Evolutionary conservation across 2,797 vertebrate genomes (phyloP), one percentile per base, ranked within the genome.

Genomic region (Pangasius larnaudii): DNA sequence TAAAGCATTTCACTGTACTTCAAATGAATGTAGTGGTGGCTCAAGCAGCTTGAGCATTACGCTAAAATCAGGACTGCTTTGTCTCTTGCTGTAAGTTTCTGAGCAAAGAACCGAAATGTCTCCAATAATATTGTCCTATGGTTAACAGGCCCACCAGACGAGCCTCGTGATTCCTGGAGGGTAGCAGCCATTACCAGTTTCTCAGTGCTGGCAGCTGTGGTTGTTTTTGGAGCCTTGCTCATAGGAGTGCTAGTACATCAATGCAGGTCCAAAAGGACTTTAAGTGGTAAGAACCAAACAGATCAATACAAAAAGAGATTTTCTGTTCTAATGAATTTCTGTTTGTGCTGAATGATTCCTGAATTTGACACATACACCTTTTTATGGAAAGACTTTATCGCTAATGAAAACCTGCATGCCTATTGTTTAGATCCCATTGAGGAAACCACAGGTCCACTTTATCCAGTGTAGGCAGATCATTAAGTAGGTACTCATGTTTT

Each of bases 401-500:
- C 67, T 89, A 74, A 87, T 63, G 11, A 69, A 58, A 90, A 19
- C 67, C 85, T 59, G 89, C 84, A n/a, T 88, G 16, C 81, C 9
- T 75, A 86, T 67, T 2, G 85, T 86, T 56, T 94, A 97, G 96
- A 96, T 92, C 96, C 96, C 22, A 96, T 97, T 42, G 96, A 97
- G 88, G 96, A 97, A 91, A 97, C 96, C 0, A 95, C 96, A 7
- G 96, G 96, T 92, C 96, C 96, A 75, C 96, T 96, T 91, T 97
- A 96, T 94, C 95, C 95, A 92, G 95, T 95, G 88, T 97, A 95
- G 94, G 92, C 91, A 90, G 89, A 89, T 91, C 89, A 93, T 93
- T 92, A 91, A 67, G 95, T 95, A 89, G 86, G 78, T 51, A 61
- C 1, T n/a, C 9, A 14, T 16, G 11, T 16, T 79, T 67, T 80